A percentile compares a stretch with the other conserved stretches of the same genome.
These are phyloP conservation scores for Trachemys scripta DNA, from an alignment of 2,113 vertebrate genomes.

Conservation along the genomic window DNA sequence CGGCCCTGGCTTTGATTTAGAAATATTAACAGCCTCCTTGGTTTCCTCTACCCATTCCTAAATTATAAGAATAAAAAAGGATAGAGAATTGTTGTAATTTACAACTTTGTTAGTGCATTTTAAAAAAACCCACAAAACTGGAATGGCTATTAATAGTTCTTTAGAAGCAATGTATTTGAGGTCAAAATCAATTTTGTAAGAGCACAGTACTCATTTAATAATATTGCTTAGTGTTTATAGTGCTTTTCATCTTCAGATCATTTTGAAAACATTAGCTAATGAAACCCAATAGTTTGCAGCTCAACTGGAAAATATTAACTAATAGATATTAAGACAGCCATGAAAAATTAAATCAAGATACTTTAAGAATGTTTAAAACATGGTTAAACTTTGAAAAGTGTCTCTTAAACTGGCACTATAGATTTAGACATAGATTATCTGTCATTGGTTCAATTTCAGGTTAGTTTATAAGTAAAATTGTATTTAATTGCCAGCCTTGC, in stretches of 20 bases:
- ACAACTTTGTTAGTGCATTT: background rate
- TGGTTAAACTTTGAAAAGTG: background rate
- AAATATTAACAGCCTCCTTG: background rate
- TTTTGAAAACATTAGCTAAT: background rate
- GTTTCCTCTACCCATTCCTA: background rate
- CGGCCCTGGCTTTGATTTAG: background rate
- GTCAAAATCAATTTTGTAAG: background rate
- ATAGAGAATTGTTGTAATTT: background rate
- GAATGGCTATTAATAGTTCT: background rate
- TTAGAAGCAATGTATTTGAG: background rate
- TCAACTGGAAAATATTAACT: background rate
- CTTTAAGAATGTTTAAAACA: background rate
- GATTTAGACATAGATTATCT: background rate
- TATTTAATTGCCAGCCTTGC: background rate
- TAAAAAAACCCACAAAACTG: background rate
- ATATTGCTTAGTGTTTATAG: background rate
- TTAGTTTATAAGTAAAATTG: background rate
- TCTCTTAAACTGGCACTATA: background rate
- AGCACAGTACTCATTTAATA: background rate
- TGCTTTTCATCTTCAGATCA: background rate
- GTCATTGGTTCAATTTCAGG: accelerated
- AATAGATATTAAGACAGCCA: background rate
- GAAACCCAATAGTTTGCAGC: background rate
- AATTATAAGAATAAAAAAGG: background rate
- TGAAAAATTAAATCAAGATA: background rate